A percentile compares a stretch with the other conserved stretches of the same genome.
These are phyloP conservation scores for Cynaeus angustus DNA, from an alignment of 2,888 invertebrate genomes.

Conservation along the genomic window DNA sequence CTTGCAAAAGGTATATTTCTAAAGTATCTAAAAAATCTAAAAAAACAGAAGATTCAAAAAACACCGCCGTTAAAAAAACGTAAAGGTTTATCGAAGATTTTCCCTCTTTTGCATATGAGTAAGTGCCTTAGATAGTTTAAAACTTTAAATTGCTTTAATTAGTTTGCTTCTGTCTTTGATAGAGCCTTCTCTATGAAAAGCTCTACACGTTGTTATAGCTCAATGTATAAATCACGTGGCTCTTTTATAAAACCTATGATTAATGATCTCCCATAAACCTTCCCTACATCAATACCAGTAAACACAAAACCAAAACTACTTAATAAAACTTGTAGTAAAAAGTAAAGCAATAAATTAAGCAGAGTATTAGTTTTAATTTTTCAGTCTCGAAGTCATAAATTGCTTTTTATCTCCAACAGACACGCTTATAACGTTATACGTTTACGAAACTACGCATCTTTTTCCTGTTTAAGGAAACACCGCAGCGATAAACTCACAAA, in stretches of 20 bases:
- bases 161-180: no score
- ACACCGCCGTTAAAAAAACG: no score
- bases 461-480: background rate
- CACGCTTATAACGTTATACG: slow-evolving; percentile 7
- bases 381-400: slow-evolving; percentile 6
- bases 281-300: slow-evolving; percentile 7
- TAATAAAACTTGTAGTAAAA: slow-evolving; percentile 23
- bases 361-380: slow-evolving; percentile 13
- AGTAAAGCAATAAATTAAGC: slow-evolving; percentile 8
- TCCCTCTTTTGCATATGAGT: no score
- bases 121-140: no score
- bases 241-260: background rate
- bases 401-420: slow-evolving; percentile 10
- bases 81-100: no score
- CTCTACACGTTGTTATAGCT: no score
- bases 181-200: no score
- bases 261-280: slow-evolving; percentile 5
- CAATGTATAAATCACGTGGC: background rate
- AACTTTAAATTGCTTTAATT: no score
- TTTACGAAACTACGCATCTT: background rate
- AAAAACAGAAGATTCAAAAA: no score
- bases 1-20: no score
- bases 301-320: background rate
- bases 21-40: no score
- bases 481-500: background rate